phyloP scores from a whole-genome alignment of 1,140 invertebrate species.

The Hyposmocoma kahamanoa region DNA sequence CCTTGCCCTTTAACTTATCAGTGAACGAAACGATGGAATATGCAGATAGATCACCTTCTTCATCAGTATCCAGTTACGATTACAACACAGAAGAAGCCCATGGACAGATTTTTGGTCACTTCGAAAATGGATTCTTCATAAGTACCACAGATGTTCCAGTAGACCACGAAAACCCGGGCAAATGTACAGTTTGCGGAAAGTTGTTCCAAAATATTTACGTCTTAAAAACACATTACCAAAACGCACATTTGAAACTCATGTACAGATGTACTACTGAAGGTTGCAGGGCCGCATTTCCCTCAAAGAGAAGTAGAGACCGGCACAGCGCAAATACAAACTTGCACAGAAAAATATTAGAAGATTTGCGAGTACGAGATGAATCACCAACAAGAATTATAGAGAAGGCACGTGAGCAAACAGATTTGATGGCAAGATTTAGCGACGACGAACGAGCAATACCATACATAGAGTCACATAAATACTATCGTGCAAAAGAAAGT shows the following conservation, averaged over 20 bases:
- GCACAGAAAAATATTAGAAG: conserved; percentile 86
- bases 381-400: conserved; percentile 48
- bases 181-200: conserved; percentile 94
- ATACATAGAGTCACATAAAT: conserved; percentile 64
- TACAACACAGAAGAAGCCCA: conserved; percentile 74
- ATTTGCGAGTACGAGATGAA: conserved; percentile 45
- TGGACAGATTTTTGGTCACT: conserved; percentile 79
- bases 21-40: conserved; percentile 66
- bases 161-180: conserved; percentile 83
- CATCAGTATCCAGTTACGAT: conserved; percentile 76
- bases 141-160: conserved; percentile 87
- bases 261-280: conserved; percentile 97
- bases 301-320: conserved; percentile 92
- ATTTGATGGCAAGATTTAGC: conserved; percentile 83
- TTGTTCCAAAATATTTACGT: conserved; percentile 96
- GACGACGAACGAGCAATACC: conserved; percentile 77
- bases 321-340: conserved; percentile 95
- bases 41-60: conserved; percentile 74
- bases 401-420: conserved; percentile 79
- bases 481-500: conserved; percentile 52
- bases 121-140: conserved; percentile 83
- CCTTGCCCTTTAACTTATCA: conserved; percentile 49
- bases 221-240: conserved; percentile 97
- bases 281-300: conserved; percentile 97
- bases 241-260: conserved; percentile 96